These are phyloP conservation scores for Pomatostomus ruficeps DNA, from an alignment of 2,113 vertebrate species.

Conservation along the genomic window DNA sequence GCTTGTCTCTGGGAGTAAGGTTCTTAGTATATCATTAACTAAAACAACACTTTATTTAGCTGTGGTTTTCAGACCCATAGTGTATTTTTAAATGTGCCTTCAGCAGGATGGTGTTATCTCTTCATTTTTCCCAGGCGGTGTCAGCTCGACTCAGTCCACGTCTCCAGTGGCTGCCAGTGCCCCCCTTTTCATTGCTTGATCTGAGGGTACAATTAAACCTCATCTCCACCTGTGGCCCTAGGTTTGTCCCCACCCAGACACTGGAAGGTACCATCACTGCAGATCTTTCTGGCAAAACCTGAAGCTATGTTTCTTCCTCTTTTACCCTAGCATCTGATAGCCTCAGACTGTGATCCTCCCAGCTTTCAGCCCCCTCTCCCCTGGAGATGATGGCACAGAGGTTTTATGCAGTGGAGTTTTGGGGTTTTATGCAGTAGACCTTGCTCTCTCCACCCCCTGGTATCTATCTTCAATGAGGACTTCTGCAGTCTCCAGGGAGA, in stretches of 20 bases:
- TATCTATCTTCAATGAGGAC: neutral
- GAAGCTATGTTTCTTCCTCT: neutral
- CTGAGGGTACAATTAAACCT: neutral
- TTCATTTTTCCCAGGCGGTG: neutral
- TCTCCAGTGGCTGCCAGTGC: neutral
- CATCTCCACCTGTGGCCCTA: rapidly evolving
- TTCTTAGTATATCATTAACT: neutral
- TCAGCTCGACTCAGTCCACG: neutral
- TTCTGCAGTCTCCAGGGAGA: neutral
- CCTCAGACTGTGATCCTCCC: neutral
- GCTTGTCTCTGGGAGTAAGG: neutral
- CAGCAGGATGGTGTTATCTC: neutral
- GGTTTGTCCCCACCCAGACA: neutral
- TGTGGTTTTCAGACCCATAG: neutral
- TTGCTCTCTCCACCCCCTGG: neutral
- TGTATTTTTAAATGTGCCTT: neutral
- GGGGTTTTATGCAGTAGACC: neutral
- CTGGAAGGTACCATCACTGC: neutral
- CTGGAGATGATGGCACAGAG: neutral
- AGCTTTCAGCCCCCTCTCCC: neutral
- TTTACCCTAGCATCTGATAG: neutral
- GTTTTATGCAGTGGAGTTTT: neutral
- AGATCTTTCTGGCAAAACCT: neutral
- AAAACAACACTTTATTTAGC: neutral
- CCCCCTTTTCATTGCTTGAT: neutral